Percentiles rank a stretch among this genome's conserved stretches.
Evolutionary conservation across 1,140 invertebrate genomes (phyloP).

Genomic region (Dendrolimus punctatus): DNA sequence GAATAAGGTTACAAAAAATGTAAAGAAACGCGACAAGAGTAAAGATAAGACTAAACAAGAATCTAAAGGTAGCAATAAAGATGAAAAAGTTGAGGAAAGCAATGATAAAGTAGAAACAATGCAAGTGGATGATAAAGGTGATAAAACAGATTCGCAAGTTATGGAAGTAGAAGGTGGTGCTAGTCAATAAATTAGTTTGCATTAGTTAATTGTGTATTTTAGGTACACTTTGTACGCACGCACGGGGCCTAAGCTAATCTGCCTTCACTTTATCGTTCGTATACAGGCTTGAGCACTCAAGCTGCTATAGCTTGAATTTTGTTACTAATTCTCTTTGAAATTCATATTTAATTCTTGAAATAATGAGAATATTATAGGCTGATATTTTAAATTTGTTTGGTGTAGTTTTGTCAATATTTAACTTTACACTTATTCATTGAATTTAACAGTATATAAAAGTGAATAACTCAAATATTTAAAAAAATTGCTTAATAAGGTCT

Average conservation of each 20-base stretch:
- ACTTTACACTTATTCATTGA: too few relatives aligned
- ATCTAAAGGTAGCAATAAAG: conserved; percentile 35
- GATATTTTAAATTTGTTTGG: too few relatives aligned
- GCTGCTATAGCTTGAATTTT: too few relatives aligned
- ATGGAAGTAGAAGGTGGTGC: conserved; percentile 63
- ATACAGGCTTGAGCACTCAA: too few relatives aligned
- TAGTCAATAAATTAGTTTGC: conserved; percentile 67
- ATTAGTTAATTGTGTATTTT: conserved; percentile 56
- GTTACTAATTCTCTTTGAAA: too few relatives aligned
- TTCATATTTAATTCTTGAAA: too few relatives aligned
- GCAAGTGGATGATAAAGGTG: conserved; percentile 55
- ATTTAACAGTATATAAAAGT: too few relatives aligned
- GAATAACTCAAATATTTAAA: too few relatives aligned
- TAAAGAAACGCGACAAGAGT: conserved; percentile 64
- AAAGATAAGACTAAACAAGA: conserved; percentile 54
- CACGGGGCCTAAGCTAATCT: conserved; percentile 30
- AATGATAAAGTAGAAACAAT: conserved; percentile 40
- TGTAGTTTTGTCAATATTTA: too few relatives aligned
- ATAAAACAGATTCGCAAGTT: conserved; percentile 36
- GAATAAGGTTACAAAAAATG: conserved; percentile 41
- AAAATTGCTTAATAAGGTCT: too few relatives aligned
- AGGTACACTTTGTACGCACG: conserved; percentile 36
- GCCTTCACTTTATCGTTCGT: conserved; percentile 26
- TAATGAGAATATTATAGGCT: too few relatives aligned
- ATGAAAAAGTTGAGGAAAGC: conserved; percentile 13